A percentile compares a stretch with the other conserved stretches of the same genome.
Evolutionary conservation across 2,113 vertebrate genomes (phyloP).

Genomic region (Platichthys flesus): DNA sequence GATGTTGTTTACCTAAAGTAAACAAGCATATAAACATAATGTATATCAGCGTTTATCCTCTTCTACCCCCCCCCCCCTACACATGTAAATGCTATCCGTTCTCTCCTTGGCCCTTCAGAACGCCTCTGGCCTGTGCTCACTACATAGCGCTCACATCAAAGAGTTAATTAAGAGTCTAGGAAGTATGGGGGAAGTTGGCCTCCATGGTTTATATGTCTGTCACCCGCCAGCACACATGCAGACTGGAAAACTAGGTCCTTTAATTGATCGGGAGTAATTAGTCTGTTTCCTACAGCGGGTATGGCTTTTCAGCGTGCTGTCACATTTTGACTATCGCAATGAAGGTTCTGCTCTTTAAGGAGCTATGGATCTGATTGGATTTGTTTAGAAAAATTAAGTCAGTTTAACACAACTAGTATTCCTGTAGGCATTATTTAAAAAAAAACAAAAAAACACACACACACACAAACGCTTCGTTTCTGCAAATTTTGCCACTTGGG

Average conservation of each 20-base stretch:
- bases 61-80: constrained; percentile 3
- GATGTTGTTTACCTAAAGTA: constrained; percentile 6
- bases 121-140: constrained; percentile 55
- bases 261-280: constrained; percentile 74
- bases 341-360: constrained; percentile 26
- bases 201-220: constrained; percentile 69
- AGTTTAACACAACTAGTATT: constrained; percentile 23
- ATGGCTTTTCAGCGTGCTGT: constrained; percentile 38
- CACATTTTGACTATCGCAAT: constrained; percentile 37
- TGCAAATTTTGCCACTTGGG: constrained; percentile 42
- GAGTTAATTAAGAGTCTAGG: constrained; percentile 69
- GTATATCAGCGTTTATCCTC: constrained; percentile 26
- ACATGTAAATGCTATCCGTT: constrained; percentile 39
- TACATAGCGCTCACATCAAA: constrained; percentile 65
- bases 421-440: neutral
- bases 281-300: constrained; percentile 51
- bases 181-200: constrained; percentile 67
- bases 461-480: constrained; percentile 36
- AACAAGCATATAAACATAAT: constrained; percentile 25
- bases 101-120: constrained; percentile 35
- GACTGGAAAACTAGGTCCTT: constrained; percentile 61
- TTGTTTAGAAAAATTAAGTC: constrained; percentile 12
- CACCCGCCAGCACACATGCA: constrained; percentile 62
- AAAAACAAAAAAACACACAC: neutral
- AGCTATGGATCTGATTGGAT: constrained; percentile 21